Evolutionary conservation across 2,888 invertebrate genomes (phyloP).

Genomic region (Palloptera scutellata): DNA sequence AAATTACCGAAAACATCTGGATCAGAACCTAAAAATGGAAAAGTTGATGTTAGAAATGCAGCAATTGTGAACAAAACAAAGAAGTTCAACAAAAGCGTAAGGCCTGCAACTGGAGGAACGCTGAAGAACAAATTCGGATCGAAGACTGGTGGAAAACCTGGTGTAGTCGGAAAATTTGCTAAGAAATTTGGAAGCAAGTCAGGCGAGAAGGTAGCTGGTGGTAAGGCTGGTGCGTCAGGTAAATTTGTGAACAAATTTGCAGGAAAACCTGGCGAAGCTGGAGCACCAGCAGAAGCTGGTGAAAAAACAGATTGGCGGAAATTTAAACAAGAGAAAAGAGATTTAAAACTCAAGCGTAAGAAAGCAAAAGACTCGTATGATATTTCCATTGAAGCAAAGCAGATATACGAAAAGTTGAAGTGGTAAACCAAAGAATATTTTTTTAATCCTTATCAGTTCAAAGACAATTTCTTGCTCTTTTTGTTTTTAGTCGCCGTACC

Average conservation of each 20-base stretch:
- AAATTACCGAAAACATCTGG: conserved; percentile 23
- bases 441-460: background rate
- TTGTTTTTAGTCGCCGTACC: conserved; percentile 48
- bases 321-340: conserved; percentile 79
- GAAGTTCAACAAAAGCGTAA: conserved; percentile 34
- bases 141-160: conserved; percentile 8
- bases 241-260: conserved; percentile 34
- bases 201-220: conserved; percentile 4
- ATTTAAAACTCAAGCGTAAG: conserved; percentile 72
- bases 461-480: background rate
- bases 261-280: conserved; percentile 31
- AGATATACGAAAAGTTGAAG: conserved; percentile 69
- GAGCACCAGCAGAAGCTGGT: conserved; percentile 31
- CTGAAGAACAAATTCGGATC: conserved; percentile 23
- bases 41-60: background rate
- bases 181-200: conserved; percentile 28
- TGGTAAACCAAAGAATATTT: conserved; percentile 46
- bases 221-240: conserved; percentile 18
- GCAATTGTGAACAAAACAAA: conserved; percentile 19
- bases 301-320: conserved; percentile 77
- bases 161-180: conserved; percentile 13
- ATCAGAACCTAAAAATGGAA: conserved; percentile 3
- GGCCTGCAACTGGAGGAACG: conserved; percentile 14
- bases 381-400: conserved; percentile 68
- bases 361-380: conserved; percentile 68